phyloP scores from a whole-genome alignment of 2,113 vertebrate species.

The Mixornis gularis region DNA sequence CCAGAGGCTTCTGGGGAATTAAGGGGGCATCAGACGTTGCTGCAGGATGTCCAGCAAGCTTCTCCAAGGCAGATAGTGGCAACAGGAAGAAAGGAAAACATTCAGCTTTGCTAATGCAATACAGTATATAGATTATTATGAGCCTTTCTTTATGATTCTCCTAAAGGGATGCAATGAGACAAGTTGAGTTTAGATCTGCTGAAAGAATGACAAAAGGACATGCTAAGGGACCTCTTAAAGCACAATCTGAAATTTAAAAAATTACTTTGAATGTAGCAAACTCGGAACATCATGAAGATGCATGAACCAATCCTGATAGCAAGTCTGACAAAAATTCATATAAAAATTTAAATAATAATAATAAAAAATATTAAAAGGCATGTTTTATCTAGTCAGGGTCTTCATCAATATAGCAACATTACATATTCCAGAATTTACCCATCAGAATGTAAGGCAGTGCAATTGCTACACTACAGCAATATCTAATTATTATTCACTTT shows the following conservation, averaged over 20 bases:
- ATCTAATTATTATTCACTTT: not conserved
- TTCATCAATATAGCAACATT: not conserved
- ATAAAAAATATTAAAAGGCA: not conserved
- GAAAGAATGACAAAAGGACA: not conserved
- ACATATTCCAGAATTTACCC: not conserved
- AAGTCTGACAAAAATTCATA: not conserved
- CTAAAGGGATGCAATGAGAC: not conserved
- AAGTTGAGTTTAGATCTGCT: not conserved
- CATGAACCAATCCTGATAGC: not conserved
- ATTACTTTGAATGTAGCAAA: not conserved
- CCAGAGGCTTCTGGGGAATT: not conserved
- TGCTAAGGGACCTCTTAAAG: not conserved
- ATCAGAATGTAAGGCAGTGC: not conserved
- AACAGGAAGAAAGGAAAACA: not conserved
- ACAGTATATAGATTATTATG: not conserved
- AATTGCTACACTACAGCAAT: not conserved
- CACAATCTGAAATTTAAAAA: not conserved
- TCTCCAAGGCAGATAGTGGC: not conserved
- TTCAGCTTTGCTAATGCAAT: not conserved
- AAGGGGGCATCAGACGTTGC: not conserved
- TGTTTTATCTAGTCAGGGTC: not conserved
- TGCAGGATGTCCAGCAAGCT: not conserved
- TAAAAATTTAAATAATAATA: not conserved
- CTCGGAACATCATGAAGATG: not conserved
- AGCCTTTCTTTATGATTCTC: not conserved